A percentile compares a stretch with the other conserved stretches of the same genome.
Conservation (phyloP, 2,797 vertebrate genomes). For the Notamacropus eugenii region DNA sequence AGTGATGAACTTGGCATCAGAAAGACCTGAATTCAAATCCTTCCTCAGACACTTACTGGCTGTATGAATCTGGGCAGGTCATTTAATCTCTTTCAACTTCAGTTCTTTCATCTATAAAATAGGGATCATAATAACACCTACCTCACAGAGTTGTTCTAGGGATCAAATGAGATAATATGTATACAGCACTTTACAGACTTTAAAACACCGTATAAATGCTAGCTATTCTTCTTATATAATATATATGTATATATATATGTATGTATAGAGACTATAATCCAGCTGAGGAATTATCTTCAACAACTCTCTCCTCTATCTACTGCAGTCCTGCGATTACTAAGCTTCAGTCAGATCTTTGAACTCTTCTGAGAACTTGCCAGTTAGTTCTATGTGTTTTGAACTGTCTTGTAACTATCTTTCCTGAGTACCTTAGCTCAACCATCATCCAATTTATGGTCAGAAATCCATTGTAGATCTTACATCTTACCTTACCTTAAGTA, state of each 20-base stretch:
- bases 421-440: background rate
- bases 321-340: background rate
- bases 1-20: no score
- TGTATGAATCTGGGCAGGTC: no score
- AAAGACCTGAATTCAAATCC: no score
- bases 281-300: background rate
- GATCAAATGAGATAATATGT: background rate
- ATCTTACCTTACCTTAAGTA: background rate
- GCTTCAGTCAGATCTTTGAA: background rate
- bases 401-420: background rate
- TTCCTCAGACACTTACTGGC: no score
- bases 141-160: background rate
- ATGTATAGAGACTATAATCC: background rate
- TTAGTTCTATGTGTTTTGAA: background rate
- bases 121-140: background rate
- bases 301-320: background rate
- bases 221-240: background rate
- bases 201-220: background rate
- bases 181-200: background rate
- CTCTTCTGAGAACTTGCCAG: background rate
- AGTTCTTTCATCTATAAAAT: background rate
- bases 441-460: background rate
- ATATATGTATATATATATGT: no score
- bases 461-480: background rate
- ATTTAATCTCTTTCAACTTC: no score